Evolutionary conservation across 2,113 vertebrate species (phyloP).

Genomic region (Hiodon tergisus): DNA sequence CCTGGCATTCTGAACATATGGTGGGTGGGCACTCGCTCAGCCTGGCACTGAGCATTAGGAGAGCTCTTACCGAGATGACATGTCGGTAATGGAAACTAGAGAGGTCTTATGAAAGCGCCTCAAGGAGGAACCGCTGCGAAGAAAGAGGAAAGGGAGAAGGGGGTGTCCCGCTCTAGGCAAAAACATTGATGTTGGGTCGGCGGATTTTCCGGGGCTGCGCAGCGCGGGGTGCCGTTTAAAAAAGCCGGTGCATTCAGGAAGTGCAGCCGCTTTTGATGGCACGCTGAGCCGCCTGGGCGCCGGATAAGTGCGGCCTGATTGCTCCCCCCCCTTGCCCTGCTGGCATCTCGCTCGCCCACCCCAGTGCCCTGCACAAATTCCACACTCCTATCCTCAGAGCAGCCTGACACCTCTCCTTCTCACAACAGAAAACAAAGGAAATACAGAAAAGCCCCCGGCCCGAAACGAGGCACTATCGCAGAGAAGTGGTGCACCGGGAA

Average conservation of each 20-base stretch:
- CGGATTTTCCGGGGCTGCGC: background rate
- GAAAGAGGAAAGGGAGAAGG: background rate
- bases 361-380: constrained; percentile 19
- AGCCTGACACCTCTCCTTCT: background rate
- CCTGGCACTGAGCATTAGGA: background rate
- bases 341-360: constrained; percentile 4
- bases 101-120: constrained; percentile 12
- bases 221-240: background rate
- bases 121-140: constrained; percentile 10
- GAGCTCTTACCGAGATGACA: constrained; percentile 10
- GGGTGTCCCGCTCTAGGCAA: constrained; percentile 7
- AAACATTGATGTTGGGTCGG: constrained; percentile 7
- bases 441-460: background rate
- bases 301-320: constrained; percentile 27
- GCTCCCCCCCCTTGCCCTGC: constrained; percentile 17
- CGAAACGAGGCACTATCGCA: background rate
- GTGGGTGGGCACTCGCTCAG: background rate
- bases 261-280: constrained; percentile 16
- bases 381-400: background rate
- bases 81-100: constrained; percentile 19
- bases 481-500: background rate
- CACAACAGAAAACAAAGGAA: background rate
- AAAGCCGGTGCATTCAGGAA: constrained; percentile 21
- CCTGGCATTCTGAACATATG: constrained; percentile 19
- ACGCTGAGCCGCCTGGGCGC: constrained; percentile 9